A percentile compares a stretch with the other conserved stretches of the same genome.
Conservation (phyloP, 37 sponge, comb jelly and placozoan species). For the Hexactinellida sp. region DNA sequence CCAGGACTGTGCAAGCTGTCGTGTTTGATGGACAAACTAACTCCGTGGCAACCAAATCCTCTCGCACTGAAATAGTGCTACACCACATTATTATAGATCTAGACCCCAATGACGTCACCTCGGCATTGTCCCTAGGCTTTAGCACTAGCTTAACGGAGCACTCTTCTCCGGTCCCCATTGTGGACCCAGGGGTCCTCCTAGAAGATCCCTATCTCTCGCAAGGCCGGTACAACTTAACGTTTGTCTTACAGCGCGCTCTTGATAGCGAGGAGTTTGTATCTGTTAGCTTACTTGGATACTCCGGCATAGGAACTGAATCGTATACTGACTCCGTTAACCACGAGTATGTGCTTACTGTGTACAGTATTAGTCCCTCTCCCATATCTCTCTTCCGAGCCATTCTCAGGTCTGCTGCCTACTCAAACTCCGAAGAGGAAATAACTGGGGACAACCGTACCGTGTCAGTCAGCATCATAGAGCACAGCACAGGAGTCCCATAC, state of each 20-base stretch:
- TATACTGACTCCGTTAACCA: background rate
- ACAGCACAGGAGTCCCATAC: constrained; percentile 32
- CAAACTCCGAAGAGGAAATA: constrained; percentile 62
- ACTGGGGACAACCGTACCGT: constrained; percentile 32
- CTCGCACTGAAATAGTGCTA: constrained; percentile 33
- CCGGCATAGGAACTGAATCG: background rate
- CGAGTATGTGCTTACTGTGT: background rate
- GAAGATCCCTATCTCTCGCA: constrained; percentile 21
- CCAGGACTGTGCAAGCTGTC: constrained; percentile 23
- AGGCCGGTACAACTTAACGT: constrained; percentile 34
- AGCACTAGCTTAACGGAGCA: constrained; percentile 35
- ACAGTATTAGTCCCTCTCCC: background rate
- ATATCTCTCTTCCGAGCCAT: constrained; percentile 36
- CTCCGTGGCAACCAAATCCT: constrained; percentile 27
- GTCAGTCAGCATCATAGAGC: constrained; percentile 31
- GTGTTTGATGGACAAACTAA: constrained; percentile 45
- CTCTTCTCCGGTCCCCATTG: constrained; percentile 32
- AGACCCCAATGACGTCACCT: constrained; percentile 41
- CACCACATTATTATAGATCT: constrained; percentile 77
- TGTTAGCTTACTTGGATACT: background rate
- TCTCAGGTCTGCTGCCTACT: constrained; percentile 56
- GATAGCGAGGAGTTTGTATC: constrained; percentile 43
- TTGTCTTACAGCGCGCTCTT: constrained; percentile 26
- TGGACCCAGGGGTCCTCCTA: constrained; percentile 45
- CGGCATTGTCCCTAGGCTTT: constrained; percentile 28